Conservation (phyloP, 2,797 vertebrate species). For the Halcyon chelicuti region DNA sequence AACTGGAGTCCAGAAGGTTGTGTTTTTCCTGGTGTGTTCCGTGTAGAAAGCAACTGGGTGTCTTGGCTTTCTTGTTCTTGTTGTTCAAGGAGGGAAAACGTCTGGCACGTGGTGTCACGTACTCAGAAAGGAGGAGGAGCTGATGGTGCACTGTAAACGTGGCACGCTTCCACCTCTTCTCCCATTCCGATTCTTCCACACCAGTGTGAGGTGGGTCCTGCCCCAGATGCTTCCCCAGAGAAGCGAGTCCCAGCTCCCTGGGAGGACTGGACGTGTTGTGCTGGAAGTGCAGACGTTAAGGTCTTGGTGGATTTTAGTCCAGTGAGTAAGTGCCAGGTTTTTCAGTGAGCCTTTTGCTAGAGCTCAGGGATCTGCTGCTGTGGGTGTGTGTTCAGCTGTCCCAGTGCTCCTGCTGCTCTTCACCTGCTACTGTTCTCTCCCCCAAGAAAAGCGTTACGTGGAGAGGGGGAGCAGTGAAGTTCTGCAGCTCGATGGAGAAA, state of each 20-base stretch:
- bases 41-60: neutral
- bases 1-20: neutral
- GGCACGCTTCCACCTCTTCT: rapidly evolving
- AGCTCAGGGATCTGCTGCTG: neutral
- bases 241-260: rapidly evolving
- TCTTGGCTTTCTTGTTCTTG: neutral
- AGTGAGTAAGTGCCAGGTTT: neutral
- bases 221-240: neutral
- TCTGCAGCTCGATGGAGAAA: rapidly evolving
- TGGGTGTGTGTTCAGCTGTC: too few species aligned
- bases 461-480: neutral
- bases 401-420: neutral
- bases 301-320: neutral
- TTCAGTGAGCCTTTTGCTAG: neutral
- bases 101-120: rapidly evolving
- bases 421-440: neutral
- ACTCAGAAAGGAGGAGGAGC: neutral
- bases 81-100: neutral
- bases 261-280: rapidly evolving
- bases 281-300: neutral
- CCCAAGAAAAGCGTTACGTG: rapidly evolving
- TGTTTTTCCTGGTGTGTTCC: neutral
- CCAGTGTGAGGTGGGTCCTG: rapidly evolving
- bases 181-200: rapidly evolving
- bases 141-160: rapidly evolving